These are phyloP conservation scores for Caenorhabditis becei DNA, from an alignment of 2,888 invertebrate genomes.

Conservation along the genomic window DNA sequence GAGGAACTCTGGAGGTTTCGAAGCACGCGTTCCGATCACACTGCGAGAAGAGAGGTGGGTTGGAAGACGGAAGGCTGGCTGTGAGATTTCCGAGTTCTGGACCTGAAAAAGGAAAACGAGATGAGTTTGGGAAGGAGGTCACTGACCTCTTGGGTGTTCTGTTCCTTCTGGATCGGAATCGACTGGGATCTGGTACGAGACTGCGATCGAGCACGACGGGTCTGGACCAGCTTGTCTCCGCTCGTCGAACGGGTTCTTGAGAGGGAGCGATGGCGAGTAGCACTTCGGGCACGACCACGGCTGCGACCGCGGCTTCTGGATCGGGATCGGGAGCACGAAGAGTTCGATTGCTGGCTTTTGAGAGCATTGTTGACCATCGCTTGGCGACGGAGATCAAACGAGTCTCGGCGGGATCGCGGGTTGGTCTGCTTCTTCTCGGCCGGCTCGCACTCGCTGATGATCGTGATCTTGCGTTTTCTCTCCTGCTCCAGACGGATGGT, in stretches of 20 bases:
- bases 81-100: neutral
- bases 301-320: slow-evolving; percentile 22
- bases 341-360: slow-evolving; percentile 12
- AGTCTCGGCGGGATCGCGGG: slow-evolving; percentile 20
- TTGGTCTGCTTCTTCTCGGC: neutral
- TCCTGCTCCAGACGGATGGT: slow-evolving; percentile 43
- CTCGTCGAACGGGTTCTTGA: slow-evolving; percentile 6
- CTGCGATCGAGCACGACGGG: slow-evolving; percentile 5
- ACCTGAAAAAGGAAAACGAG: slow-evolving; percentile 6
- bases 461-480: slow-evolving; percentile 53
- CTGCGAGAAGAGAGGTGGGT: slow-evolving; percentile 17
- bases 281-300: slow-evolving; percentile 7
- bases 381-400: slow-evolving; percentile 46
- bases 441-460: slow-evolving; percentile 42
- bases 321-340: slow-evolving; percentile 33
- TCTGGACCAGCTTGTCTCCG: slow-evolving; percentile 1
- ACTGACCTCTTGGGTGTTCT: slow-evolving; percentile 12
- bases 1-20: slow-evolving; percentile 19
- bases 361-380: slow-evolving; percentile 45
- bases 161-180: slow-evolving; percentile 2
- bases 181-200: neutral
- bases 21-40: slow-evolving; percentile 16
- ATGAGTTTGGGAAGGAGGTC: neutral
- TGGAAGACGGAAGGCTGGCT: slow-evolving; percentile 23
- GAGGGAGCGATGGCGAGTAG: slow-evolving; percentile 15